Evolutionary conservation across 2,888 invertebrate genomes (phyloP), one percentile per base, ranked within the genome.

Genomic region (Rutpela maculata): DNA sequence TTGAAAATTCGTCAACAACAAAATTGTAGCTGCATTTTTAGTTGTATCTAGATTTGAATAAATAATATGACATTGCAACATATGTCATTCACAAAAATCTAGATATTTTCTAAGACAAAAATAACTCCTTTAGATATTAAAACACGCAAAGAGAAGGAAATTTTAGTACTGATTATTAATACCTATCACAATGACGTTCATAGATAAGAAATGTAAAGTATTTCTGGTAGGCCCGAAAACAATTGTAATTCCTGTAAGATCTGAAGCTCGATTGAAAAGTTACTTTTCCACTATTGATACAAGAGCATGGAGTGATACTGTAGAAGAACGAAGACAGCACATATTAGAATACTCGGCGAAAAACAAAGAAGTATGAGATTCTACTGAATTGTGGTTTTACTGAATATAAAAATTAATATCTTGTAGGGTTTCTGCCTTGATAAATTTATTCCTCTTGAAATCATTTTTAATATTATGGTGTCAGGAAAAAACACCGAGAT

Each of bases 251-350:
- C 50, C 50, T 17, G n/a, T 50, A 67, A 63, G 89, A 67, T 89
- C 89, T 80, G 92, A 92, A 81, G 91, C 92, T 22, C 92, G 92
- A 78, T 83, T 93, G 67, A 93, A 92, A 88, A 90, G 90, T 0
- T 92, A 92, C 82, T 86, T 90, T 60, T 93, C 93, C 19, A 91
- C 92, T 67, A 92, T 91, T 7, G 93, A 93, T 86, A 89, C 92
- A 6, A 88, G 93, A 72, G 92, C 92, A 3, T 93, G 93, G 93
- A 91, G 91, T 17, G 91, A 91, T 83, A 91, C 90, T 82, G 88
- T 89, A 70, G 90, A 92, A 60, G 92, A 92, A 79, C 91, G 92
- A 82, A 90, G 91, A 66, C 92, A 92, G 85, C 92, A 93, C 81
- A 90, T 93, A 79, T 88, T 92, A 22, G 93, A 93, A 60, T 85